Percentiles rank a stretch among this genome's conserved stretches.
Evolutionary conservation across 2,113 vertebrate species (phyloP).

Genomic region (Microcebus tavaratra): DNA sequence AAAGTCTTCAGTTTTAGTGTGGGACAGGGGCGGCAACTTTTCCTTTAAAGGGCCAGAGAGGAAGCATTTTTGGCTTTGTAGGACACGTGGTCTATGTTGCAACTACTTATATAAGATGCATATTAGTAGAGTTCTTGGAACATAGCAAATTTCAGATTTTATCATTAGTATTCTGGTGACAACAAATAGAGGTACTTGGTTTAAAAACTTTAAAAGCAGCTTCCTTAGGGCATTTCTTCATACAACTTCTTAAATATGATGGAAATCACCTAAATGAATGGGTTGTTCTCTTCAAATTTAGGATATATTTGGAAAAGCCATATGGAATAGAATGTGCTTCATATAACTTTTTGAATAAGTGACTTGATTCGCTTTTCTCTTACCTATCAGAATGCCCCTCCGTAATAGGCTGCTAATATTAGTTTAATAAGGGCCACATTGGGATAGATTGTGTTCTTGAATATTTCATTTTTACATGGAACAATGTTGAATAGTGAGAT

Average conservation of each 20-base stretch:
- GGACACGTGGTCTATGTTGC: not conserved
- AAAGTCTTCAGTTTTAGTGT: not conserved
- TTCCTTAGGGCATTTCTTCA: not conserved
- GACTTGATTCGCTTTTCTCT: not conserved
- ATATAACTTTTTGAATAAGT: not conserved
- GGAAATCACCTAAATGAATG: not conserved
- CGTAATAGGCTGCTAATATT: not conserved
- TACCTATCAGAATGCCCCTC: not conserved
- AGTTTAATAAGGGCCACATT: not conserved
- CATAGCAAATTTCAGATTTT: not conserved
- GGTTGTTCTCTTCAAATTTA: not conserved
- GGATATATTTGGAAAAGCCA: not conserved
- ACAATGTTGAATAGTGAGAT: not conserved
- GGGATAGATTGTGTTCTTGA: not conserved
- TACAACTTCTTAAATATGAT: not conserved
- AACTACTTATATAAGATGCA: not conserved
- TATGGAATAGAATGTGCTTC: not conserved
- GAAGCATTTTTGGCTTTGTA: not conserved
- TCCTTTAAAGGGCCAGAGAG: not conserved
- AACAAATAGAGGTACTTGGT: not conserved
- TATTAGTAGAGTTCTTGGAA: not conserved
- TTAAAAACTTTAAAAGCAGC: constrained; percentile 8
- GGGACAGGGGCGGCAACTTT: not conserved
- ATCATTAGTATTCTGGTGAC: not conserved
- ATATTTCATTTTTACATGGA: not conserved